Evolutionary conservation across 2,113 vertebrate genomes (phyloP).

Genomic region (Marcusenius ussheri): DNA sequence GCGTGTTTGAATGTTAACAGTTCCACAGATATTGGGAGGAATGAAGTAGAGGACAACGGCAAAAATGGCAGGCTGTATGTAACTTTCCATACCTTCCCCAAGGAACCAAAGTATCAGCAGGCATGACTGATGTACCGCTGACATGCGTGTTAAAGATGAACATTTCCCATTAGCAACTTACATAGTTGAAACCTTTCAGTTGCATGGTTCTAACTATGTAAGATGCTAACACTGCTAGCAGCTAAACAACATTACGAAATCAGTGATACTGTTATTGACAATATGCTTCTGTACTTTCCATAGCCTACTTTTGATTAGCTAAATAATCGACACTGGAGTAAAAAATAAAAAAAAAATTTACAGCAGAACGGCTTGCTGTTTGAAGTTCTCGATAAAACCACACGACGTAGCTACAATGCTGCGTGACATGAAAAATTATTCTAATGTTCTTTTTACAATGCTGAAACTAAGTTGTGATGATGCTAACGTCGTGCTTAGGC

Average conservation of each 20-base stretch:
- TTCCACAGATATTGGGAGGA: neutral
- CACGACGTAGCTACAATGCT: neutral
- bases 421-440: neutral
- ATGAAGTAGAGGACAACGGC: neutral
- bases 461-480: neutral
- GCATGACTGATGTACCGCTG: neutral
- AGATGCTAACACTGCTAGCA: neutral
- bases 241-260: neutral
- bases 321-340: neutral
- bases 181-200: neutral
- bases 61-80: neutral
- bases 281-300: neutral
- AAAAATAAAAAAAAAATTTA: neutral
- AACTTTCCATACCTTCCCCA: neutral
- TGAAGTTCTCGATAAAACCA: neutral
- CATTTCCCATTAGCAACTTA: neutral
- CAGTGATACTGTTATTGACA: neutral
- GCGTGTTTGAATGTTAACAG: neutral
- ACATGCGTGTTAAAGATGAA: no score
- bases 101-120: neutral
- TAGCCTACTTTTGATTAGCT: neutral
- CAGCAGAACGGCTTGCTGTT: neutral
- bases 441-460: neutral
- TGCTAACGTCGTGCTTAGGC: neutral
- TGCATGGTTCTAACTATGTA: neutral